Evolutionary conservation across 92 coral and sea anemone species (phyloP), one percentile per base, ranked within the genome.

Genomic region (Phenganax marumi): DNA sequence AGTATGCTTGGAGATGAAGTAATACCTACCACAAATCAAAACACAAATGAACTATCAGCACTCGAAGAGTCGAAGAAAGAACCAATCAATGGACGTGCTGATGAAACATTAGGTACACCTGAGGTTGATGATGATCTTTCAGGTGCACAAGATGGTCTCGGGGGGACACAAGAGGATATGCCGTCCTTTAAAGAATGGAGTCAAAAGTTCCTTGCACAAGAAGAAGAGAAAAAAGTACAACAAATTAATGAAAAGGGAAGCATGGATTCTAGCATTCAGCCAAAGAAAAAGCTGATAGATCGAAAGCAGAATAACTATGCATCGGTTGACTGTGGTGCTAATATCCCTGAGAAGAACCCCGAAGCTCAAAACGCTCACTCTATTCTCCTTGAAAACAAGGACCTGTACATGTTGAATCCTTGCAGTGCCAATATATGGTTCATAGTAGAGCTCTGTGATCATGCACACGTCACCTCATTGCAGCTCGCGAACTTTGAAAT

Each of bases 161-260:
- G 47, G 18, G 80, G 50, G 0, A 9, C 66, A 8, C 80, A 54
- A 50, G 93, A 83, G 77, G 98, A 95, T 17, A 92, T 95, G 98
- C 98, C 98, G 43, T 95, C 98, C 26, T 95, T 95, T 86, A 97
- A 95, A 8, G 98, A 95, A 80, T 95, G 93, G 80, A 95, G 91
- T 68, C 81, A 91, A 47, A 90, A 91, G 70, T 81, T 91, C 58
- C 91, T 95, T 9, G 90, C 89, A 22, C 91, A 91, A 65, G 98
- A 95, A 72, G 97, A 91, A 52, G 92, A 95, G 84, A 89, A 95
- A 80, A 86, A 95, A 71, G 81, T 68, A 8, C 86, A 89, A 68
- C 85, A 88, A 64, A 85, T 79, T 12, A 80, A 58, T 22, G 77
- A 81, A 58, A 86, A 87, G 17, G 86, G 84, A 50, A 87, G 78